Conservation (phyloP, 2,888 invertebrate species). For the Lasioglossum malachurum region DNA sequence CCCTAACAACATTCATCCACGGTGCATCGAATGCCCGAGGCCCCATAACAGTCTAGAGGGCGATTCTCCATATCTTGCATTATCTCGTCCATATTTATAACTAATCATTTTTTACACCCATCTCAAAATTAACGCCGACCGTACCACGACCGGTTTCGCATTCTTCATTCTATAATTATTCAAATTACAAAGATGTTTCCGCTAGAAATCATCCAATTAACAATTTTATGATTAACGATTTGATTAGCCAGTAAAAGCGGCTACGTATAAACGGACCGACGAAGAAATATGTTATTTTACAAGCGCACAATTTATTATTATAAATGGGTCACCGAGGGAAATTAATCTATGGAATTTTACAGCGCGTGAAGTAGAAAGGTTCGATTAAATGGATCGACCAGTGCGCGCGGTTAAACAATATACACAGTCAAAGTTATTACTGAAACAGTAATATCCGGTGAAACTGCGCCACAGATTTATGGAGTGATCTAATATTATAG, state of each 20-base stretch:
- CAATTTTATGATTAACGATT: no score
- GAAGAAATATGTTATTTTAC: not conserved
- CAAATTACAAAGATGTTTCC: no score
- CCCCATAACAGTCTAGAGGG: not conserved
- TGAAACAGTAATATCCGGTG: not conserved
- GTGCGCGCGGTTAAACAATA: not conserved
- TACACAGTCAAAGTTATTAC: not conserved
- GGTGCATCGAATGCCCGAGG: not conserved
- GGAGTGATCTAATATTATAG: conserved; percentile 28
- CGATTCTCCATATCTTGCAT: not conserved
- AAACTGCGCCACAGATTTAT: not conserved
- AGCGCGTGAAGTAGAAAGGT: not conserved
- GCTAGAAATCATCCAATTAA: no score
- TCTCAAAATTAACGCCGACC: no score
- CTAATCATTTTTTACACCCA: not conserved
- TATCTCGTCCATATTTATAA: not conserved
- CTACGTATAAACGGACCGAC: no score
- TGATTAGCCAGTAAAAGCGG: not conserved
- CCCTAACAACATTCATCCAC: not conserved
- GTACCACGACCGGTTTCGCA: no score
- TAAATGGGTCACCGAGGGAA: not conserved
- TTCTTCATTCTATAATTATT: no score
- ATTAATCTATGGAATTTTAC: not conserved
- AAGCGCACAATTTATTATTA: not conserved
- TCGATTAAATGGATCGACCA: not conserved